Percentiles rank a stretch among this genome's conserved stretches.
These are phyloP conservation scores for Crossocerus cetratus DNA, from an alignment of 2,888 invertebrate genomes.

Conservation along the genomic window DNA sequence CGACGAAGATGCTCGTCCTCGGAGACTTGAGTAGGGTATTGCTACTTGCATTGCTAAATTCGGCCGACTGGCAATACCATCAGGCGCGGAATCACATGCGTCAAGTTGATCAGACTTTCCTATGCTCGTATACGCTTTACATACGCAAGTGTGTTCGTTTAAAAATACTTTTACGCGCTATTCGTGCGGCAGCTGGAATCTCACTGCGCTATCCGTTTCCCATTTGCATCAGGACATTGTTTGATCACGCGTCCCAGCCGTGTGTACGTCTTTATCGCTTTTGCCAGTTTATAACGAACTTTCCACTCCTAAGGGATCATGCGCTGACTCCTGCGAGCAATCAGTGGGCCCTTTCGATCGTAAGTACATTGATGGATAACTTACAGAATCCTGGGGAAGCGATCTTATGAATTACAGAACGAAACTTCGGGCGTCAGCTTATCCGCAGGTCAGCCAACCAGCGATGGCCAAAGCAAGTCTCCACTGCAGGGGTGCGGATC, in stretches of 20 bases:
- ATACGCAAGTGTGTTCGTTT: conserved; percentile 21
- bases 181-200: background rate
- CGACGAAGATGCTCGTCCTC: background rate
- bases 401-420: background rate
- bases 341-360: background rate
- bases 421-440: conserved; percentile 15
- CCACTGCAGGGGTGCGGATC: conserved; percentile 58
- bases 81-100: conserved; percentile 3
- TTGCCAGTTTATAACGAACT: conserved; percentile 10
- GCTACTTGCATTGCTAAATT: conserved; percentile 10
- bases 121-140: conserved; percentile 23
- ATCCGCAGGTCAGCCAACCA: conserved; percentile 20
- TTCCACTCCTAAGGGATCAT: conserved; percentile 37
- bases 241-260: background rate
- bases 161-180: background rate
- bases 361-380: conserved; percentile 16
- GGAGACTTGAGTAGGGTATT: conserved; percentile 4
- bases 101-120: conserved; percentile 20
- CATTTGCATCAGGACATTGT: background rate
- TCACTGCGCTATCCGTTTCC: background rate
- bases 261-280: background rate
- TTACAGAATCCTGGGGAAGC: too few species aligned
- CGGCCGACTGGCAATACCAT: background rate
- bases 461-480: conserved; percentile 57
- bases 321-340: conserved; percentile 23